A percentile compares a stretch with the other conserved stretches of the same genome.
Conservation (phyloP, 2,888 invertebrate genomes). For the Microchrysa polita region DNA sequence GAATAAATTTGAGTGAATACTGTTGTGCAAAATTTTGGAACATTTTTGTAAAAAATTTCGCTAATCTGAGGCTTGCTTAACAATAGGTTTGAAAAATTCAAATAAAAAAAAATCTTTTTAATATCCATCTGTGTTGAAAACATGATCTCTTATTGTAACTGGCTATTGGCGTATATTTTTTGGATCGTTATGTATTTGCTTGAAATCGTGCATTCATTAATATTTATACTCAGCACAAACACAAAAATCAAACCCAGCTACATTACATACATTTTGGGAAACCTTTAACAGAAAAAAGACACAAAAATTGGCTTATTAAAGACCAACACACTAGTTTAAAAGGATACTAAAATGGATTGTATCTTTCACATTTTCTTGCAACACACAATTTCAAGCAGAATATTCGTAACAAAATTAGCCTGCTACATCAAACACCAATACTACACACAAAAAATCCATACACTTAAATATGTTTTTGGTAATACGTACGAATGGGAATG, state of each 20-base stretch:
- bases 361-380: not conserved
- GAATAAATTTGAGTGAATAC: no score
- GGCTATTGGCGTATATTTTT: constrained; percentile 16
- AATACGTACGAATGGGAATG: constrained; percentile 42
- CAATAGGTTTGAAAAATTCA: constrained; percentile 6
- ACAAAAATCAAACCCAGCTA: not conserved
- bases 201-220: constrained; percentile 7
- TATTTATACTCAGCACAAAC: no score
- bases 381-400: not conserved
- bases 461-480: not conserved
- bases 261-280: not conserved
- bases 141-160: not conserved
- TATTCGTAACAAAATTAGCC: not conserved
- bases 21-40: no score
- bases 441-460: not conserved
- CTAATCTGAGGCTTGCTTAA: no score
- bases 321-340: no score
- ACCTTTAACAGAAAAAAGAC: no score
- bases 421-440: not conserved
- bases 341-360: no score
- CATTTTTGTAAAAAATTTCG: no score
- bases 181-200: constrained; percentile 16
- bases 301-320: no score
- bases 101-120: not conserved
- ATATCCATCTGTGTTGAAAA: not conserved